Conservation (phyloP, 53 echinoderm and acorn worm species). For the Paracentrotus lividus region DNA sequence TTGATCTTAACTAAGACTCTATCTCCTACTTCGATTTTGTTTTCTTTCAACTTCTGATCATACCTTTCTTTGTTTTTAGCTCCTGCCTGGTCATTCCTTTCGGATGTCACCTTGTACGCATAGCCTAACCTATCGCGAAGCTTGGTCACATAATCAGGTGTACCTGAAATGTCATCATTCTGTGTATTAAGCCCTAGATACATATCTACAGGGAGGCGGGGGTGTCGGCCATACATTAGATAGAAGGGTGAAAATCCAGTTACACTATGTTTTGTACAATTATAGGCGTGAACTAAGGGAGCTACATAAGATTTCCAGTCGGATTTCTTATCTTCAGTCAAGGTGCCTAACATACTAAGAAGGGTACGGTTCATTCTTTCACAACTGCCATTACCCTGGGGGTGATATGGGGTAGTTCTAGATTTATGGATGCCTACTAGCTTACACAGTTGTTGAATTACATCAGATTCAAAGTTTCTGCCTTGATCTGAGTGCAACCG, state of each 20-base stretch:
- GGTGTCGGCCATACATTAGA: conserved; percentile 80
- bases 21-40: conserved; percentile 42
- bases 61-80: neutral
- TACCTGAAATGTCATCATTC: neutral
- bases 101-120: conserved; percentile 60
- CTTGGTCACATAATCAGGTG: conserved; percentile 32
- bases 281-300: conserved; percentile 78
- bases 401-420: conserved; percentile 77
- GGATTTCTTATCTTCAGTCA: conserved; percentile 53
- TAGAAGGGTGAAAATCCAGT: conserved; percentile 77
- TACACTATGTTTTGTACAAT: conserved; percentile 66
- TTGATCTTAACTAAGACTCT: conserved; percentile 59
- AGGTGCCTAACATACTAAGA: conserved; percentile 70
- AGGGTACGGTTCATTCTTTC: conserved; percentile 78
- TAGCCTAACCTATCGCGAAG: conserved; percentile 52
- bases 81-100: neutral
- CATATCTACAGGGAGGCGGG: conserved; percentile 70
- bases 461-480: conserved; percentile 70
- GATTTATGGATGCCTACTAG: conserved; percentile 65
- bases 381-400: conserved; percentile 71
- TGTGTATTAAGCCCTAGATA: conserved; percentile 40
- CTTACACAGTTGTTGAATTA: conserved; percentile 65
- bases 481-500: conserved; percentile 81
- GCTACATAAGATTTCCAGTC: conserved; percentile 79
- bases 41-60: neutral